Base-by-base conservation (phyloP, 2,888 invertebrate species). In the Carcina quercana region DNA sequence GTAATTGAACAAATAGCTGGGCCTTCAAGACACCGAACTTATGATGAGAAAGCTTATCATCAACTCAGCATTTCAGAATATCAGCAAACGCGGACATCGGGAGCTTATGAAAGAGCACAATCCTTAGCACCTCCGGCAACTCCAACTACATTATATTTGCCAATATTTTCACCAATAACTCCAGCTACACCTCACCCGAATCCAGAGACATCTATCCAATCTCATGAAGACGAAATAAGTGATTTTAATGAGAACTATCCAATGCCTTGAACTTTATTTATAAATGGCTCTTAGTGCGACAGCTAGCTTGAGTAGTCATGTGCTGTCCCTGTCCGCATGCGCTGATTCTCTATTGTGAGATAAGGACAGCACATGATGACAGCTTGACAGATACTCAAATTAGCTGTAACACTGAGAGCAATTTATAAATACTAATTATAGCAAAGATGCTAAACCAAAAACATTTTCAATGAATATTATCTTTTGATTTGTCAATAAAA, bases 301-400 rank as follows among this genome's bases (percentile, higher is more conserved):
- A 40, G 39, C 32, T 40, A 40, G 39, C 36, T 40, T 36, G 39
- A 40, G 36, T 36, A 40, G 27, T 40, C 39, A 40, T 40, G 39
- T 40, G 39, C 39, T 40, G 36, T 40, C 36, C 36, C 39, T 40
- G 39, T 40, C 39, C 36, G 39, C 39, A 40, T 36, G 39, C 36
- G 34, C 32, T 13, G 36, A 40, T 40, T 37, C 37, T 35, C 35
- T 37, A 40, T 40, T 40, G 32, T 34, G 32, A 36, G 34, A 37
- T 37, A 37, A 37, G 37, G 35, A 37, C 34, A 32, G 32, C 40
- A 32, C 34, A 37, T 34, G 20, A 37, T 40, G 37, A 40, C 37
- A 37, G 37, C 34, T 38, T 39, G 36, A 39, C 39, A 39, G 33
- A 29, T 38, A 37, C 40, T 40, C 37, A 37, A 35, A 37, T 35